These are phyloP conservation scores for Sarcophilus harrisii DNA, from an alignment of 2,797 vertebrate genomes.

Conservation along the genomic window DNA sequence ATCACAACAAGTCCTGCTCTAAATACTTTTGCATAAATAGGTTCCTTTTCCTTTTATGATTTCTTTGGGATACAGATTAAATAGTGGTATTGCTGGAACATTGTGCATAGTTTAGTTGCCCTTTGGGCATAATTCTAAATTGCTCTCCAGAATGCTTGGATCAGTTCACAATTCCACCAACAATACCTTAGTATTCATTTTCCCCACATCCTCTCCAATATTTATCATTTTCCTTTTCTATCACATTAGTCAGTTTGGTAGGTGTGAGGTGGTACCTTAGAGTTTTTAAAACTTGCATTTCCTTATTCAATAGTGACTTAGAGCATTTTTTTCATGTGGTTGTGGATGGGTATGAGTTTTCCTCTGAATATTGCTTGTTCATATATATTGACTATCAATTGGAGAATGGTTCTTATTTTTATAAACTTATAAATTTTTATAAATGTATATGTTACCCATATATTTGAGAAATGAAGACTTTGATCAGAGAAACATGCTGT, in stretches of 20 bases:
- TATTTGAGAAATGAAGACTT: not conserved
- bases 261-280: not conserved
- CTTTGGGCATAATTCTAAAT: no score
- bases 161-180: no score
- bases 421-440: not conserved
- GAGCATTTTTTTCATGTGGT: not conserved
- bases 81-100: no score
- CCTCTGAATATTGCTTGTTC: not conserved
- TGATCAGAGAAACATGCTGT: no score
- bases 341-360: not conserved
- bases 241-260: not conserved
- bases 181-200: no score
- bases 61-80: no score
- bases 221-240: not conserved
- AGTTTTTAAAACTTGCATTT: not conserved
- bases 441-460: not conserved
- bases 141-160: no score
- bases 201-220: not conserved
- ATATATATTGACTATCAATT: not conserved
- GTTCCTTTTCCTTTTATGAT: no score
- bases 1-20: no score
- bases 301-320: not conserved
- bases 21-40: no score
- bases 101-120: no score
- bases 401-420: not conserved